phyloP scores from a whole-genome alignment of 2,113 vertebrate genomes.

The Pogona vitticeps region DNA sequence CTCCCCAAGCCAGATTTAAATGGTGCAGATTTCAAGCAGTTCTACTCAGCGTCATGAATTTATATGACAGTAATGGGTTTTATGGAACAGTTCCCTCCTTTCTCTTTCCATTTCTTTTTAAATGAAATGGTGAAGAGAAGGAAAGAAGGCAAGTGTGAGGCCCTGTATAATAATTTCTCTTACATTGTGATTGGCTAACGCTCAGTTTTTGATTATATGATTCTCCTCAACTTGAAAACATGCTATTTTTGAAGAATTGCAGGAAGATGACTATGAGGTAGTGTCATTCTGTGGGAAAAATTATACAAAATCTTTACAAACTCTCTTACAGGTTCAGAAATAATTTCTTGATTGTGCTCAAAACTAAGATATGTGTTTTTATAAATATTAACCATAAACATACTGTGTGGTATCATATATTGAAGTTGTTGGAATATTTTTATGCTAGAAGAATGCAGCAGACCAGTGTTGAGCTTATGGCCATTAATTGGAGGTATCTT shows the following conservation, averaged over 20 bases:
- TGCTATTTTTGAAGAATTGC: slow-evolving; percentile 14
- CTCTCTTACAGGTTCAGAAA: slow-evolving; percentile 5
- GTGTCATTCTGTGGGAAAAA: slow-evolving; percentile 1
- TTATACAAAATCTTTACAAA: background rate
- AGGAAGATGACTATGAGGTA: background rate
- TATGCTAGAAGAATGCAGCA: too few species aligned
- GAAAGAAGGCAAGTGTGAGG: background rate
- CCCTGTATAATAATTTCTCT: slow-evolving; percentile 6
- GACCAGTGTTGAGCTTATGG: too few species aligned
- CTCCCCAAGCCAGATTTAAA: slow-evolving; percentile 46
- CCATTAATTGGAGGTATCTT: background rate
- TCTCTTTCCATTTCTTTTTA: background rate
- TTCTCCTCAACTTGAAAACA: slow-evolving; percentile 2
- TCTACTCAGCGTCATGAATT: slow-evolving; percentile 7
- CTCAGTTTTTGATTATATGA: background rate
- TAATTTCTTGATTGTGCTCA: background rate
- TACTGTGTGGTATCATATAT: background rate
- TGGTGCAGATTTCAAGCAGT: slow-evolving; percentile 31
- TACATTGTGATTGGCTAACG: background rate
- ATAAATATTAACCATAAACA: slow-evolving; percentile 9
- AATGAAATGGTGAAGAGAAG: background rate
- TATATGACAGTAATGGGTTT: slow-evolving; percentile 49
- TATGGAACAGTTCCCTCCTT: slow-evolving; percentile 10
- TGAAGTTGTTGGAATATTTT: background rate
- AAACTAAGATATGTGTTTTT: background rate